Base-by-base conservation (phyloP, 2,888 invertebrate genomes). In the Alloscopus bannaensis region DNA sequence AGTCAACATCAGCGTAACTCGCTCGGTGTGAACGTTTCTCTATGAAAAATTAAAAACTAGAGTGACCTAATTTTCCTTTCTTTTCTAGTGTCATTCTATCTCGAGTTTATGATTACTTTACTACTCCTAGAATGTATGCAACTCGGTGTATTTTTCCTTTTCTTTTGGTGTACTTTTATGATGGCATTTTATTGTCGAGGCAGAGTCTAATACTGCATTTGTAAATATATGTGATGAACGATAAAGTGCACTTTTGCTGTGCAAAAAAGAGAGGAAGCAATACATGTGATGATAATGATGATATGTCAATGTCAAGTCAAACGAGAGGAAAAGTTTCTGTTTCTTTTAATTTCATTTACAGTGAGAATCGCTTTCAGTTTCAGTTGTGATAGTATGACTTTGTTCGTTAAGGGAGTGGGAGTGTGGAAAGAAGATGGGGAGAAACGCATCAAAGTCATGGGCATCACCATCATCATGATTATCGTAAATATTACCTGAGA, bases 11-110 rank as follows among this genome's bases (percentile, higher is more conserved):
- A n/a, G n/a, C 45, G 60, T 52, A 31, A 6, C 16, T 42, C 24
- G 26, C 47, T 65, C 16, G 31, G 4, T n/a, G n/a, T 6, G 42
- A 65, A 3, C 18, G 22, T 65, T 18, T 45, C 24, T 45, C 65
- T 24, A 57, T 52, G 24, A 52, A 52, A 52, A 52, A 52, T 52
- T 52, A 52, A 18, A 50, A 55, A 29, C 57, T 57, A 70, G 57
- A 28, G 1, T 70, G 70, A 70, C 70, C 70, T 31, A 70, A 55
- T 70, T 70, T 70, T 59, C 59, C 70, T 42, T 70, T 70, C 29
- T 57, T 20, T 50, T 20, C 20, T 20, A 50, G 13, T 36, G 8
- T 36, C 6, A 36, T 36, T 8, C 13, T 8, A 36, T 36, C 8
- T 36, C 36, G 13, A 8, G 6, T 6, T 8, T 36, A 36, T 36